Evolutionary conservation across 2,113 vertebrate genomes (phyloP), one percentile per base, ranked within the genome.

Genomic region (Pungitius pungitius): DNA sequence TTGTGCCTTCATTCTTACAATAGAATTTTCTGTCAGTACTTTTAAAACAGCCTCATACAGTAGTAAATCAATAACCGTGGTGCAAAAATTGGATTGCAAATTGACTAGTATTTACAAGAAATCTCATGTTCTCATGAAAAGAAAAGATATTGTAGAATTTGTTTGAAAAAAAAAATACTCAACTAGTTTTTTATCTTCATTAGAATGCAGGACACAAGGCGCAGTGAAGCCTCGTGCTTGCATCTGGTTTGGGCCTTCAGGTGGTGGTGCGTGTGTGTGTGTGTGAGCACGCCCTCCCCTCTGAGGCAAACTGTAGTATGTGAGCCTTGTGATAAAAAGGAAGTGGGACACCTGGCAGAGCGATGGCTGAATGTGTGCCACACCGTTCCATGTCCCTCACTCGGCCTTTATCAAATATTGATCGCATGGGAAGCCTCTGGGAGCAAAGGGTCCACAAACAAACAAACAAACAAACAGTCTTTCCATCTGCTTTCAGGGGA

Each of bases 391-490:
- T 77, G 73, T 49, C 62, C 37, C 65, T 15, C 71, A 75, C 55
- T 71, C 75, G 56, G 67, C 30, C 82, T 75, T 67, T 63, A 88
- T 90, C 83, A 88, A 86, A 87, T 88, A 89, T 88, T 87, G 85
- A 90, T 83, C 67, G 70, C 49, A 45, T 47, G 26, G 75, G 78
- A 80, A 71, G 76, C 66, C 47, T 79, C 77, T 52, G 70, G 65
- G 78, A 82, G 68, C 63, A 75, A 69, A 81, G 22, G 49, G 40
- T 60, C 22, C 43, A 49, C 72, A 79, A 80, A 83, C 77, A 85
- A 69, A 27, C 45, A 17, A 52, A n/a, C n/a, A n/a, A n/a, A 86
- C 57, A 61, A 56, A 27, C 45, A 17, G 57, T 69, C 27, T 73
- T 77, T 63, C 66, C 37, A 22, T 78, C 59, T 55, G 42, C 55